phyloP scores from a whole-genome alignment of 2,888 invertebrate species.

The Plebejus anna region DNA sequence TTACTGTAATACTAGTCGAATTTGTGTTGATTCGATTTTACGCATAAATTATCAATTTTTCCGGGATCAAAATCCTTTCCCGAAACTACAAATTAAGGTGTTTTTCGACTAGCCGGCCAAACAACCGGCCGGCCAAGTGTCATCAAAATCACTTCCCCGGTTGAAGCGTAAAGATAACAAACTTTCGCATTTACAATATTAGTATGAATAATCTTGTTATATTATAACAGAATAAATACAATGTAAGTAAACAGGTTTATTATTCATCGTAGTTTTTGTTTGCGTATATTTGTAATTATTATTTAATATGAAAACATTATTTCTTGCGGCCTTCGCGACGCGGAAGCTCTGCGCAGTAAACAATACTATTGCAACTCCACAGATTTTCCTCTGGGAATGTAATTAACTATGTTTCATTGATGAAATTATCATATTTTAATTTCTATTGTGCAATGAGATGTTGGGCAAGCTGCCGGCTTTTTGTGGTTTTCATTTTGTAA shows the following conservation, averaged over 20 bases:
- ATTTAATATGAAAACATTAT: slow-evolving; percentile 19
- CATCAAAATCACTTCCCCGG: too few species aligned
- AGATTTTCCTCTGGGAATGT: slow-evolving; percentile 9
- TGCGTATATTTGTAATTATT: slow-evolving; percentile 9
- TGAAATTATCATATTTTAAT: slow-evolving; percentile 17
- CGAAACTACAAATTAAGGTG: too few species aligned
- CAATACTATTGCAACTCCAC: not conserved
- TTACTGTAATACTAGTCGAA: too few species aligned
- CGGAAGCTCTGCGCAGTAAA: not conserved
- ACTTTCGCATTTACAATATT: not conserved
- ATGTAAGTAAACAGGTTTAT: slow-evolving; percentile 4
- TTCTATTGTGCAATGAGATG: slow-evolving; percentile 1
- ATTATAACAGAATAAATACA: not conserved
- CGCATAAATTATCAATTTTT: not conserved
- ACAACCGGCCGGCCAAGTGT: too few species aligned
- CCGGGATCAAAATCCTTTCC: not conserved
- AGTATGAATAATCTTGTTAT: not conserved
- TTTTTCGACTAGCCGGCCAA: too few species aligned
- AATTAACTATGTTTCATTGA: slow-evolving; percentile 1
- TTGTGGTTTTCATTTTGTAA: slow-evolving; percentile 2
- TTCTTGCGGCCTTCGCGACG: slow-evolving; percentile 19
- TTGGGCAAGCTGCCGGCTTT: not conserved
- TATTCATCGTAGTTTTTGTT: slow-evolving; percentile 23
- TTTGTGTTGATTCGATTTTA: not conserved
- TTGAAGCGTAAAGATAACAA: not conserved